Evolutionary conservation across 2,888 invertebrate species (phyloP).

Genomic region (Spisula subtruncata): DNA sequence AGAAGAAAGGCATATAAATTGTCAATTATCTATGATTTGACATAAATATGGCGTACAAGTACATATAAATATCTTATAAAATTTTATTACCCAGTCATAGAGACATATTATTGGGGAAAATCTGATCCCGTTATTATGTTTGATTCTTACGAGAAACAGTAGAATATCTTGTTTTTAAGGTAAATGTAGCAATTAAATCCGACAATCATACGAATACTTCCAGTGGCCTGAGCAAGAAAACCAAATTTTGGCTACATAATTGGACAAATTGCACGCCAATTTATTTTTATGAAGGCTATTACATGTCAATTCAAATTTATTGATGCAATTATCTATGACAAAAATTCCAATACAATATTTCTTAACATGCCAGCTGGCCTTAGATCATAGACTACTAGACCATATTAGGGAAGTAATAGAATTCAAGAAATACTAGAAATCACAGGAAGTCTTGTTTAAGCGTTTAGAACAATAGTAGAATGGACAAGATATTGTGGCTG

Average conservation of each 20-base stretch:
- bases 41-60: constrained; percentile 24
- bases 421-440: neutral
- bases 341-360: constrained; percentile 25
- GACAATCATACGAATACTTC: constrained; percentile 11
- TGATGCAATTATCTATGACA: constrained; percentile 38
- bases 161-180: constrained; percentile 27
- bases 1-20: neutral
- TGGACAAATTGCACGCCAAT: constrained; percentile 37
- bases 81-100: constrained; percentile 19
- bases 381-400: neutral
- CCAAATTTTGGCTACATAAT: constrained; percentile 29
- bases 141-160: neutral
- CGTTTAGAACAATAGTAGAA: too few relatives aligned
- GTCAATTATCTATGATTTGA: constrained; percentile 3
- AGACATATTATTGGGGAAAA: constrained; percentile 19
- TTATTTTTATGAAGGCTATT: constrained; percentile 54
- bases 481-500: too few relatives aligned
- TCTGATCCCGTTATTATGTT: neutral
- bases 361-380: constrained; percentile 12
- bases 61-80: constrained; percentile 32
- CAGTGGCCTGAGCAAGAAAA: constrained; percentile 26
- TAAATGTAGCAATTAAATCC: constrained; percentile 26
- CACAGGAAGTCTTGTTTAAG: neutral
- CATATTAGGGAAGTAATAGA: constrained; percentile 4
- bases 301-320: constrained; percentile 51